Base-by-base conservation (phyloP, 2,888 invertebrate species). In the Coleophora flavipennella region DNA sequence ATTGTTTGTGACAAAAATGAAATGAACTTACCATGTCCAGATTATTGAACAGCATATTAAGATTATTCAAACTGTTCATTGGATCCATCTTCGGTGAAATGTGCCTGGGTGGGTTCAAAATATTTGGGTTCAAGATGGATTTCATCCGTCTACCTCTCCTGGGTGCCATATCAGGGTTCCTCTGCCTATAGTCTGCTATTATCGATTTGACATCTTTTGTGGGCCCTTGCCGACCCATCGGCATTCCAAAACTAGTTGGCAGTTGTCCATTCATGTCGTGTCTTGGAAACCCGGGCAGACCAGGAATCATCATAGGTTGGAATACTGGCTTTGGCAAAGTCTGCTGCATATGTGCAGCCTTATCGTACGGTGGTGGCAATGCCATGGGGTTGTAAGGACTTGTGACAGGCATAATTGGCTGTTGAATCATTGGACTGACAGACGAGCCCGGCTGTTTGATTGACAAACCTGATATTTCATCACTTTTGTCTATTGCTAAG, bases 161-260 rank as follows among this genome's bases (percentile, higher is more conserved):
- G 0, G 92, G 92, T 0, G 91, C 89, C 3, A 89, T 79, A 49
- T 93, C 92, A 0, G 92, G 92, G 70, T 93, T 92, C 49, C 91
- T 84, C 48, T 91, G 90, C 49, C 92, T 87, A 59, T 92, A 92
- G 62, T 93, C 93, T 0, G 92, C 93, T 57, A 93, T 92, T 40
- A 94, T 92, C 3, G 92, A 91, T 62, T 92, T 90, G 0, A 94
- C 93, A 64, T 94, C 93, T 43, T 93, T 88, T n/a, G 91, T 91
- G 0, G 92, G 90, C 0, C 92, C 91, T 59, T 92, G 92, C 1
- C 91, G 83, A 0, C 92, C 92, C 74, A 86, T 86, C 0, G 76
- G 84, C 56, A 81, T 67, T 2, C 80, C 79, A 32, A 60, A 84
- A 43, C 88, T 88, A 0, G 61, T 48, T 0, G 88, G 85, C 40